Conservation (phyloP, 2,888 invertebrate genomes). For the Trilocha varians region DNA sequence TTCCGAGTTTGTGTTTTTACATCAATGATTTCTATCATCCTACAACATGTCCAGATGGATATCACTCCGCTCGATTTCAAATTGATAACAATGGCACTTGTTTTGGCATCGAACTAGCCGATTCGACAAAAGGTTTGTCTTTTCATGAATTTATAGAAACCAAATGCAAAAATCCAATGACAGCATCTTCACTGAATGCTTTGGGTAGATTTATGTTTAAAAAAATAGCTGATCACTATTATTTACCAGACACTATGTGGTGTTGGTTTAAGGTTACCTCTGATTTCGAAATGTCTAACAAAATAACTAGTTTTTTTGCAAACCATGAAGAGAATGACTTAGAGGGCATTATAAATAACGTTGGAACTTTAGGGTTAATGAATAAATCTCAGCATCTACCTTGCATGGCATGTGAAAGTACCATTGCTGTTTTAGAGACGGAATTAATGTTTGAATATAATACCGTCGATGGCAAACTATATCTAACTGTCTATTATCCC, state of each 20-base stretch:
- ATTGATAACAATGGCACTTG: conserved; percentile 44
- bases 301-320: conserved; percentile 1
- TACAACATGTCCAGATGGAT: conserved; percentile 48
- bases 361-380: conserved; percentile 34
- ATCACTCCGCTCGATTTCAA: conserved; percentile 46
- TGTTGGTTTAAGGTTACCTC: conserved; percentile 43
- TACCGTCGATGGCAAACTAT: conserved; percentile 36
- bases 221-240: conserved; percentile 36
- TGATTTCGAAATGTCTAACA: conserved; percentile 5
- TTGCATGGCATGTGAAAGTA: conserved; percentile 57
- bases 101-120: conserved; percentile 45
- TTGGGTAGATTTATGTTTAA: conserved; percentile 43
- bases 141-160: conserved; percentile 33
- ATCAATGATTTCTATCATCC: conserved; percentile 44
- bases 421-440: conserved; percentile 36
- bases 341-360: conserved; percentile 41
- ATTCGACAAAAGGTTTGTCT: conserved; percentile 23
- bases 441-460: conserved; percentile 48
- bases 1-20: conserved; percentile 56
- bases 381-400: conserved; percentile 24
- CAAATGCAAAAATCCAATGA: conserved; percentile 44
- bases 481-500: conserved; percentile 70
- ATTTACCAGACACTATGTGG: conserved; percentile 33
- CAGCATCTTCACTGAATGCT: conserved; percentile 20
- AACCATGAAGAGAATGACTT: conserved; percentile 8